These are phyloP conservation scores for Centrocercus urophasianus DNA, from an alignment of 2,113 vertebrate species.

Conservation along the genomic window DNA sequence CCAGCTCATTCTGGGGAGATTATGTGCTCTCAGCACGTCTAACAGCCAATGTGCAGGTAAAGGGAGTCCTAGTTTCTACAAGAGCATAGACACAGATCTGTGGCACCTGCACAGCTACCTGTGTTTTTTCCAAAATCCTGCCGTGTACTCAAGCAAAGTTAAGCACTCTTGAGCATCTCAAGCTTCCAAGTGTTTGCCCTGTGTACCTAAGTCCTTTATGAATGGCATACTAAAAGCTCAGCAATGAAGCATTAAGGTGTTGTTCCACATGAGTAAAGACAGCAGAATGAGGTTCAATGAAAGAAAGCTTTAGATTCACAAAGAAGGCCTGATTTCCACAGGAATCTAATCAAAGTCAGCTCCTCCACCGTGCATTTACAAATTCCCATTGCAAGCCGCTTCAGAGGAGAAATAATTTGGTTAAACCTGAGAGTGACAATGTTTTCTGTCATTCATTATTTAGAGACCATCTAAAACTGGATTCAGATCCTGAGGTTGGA, in stretches of 20 bases:
- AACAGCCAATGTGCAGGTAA: neutral
- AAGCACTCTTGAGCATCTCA: too few relatives aligned
- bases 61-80: neutral
- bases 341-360: neutral
- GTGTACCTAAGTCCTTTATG: neutral
- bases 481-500: neutral
- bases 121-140: neutral
- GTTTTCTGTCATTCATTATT: constrained; percentile 38
- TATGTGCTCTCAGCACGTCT: neutral
- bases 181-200: too few relatives aligned
- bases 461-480: neutral
- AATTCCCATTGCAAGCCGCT: neutral
- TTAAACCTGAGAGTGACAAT: neutral
- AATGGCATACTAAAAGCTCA: neutral
- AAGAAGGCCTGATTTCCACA: neutral
- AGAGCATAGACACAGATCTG: neutral
- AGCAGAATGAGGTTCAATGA: neutral
- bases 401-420: neutral
- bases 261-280: neutral
- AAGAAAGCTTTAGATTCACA: neutral
- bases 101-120: neutral
- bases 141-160: neutral
- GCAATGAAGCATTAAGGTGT: neutral
- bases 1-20: neutral
- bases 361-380: too few relatives aligned